Evolutionary conservation across 2,888 invertebrate genomes (phyloP), one percentile per base, ranked within the genome.

Genomic region (Pandemis cinnamomeana): DNA sequence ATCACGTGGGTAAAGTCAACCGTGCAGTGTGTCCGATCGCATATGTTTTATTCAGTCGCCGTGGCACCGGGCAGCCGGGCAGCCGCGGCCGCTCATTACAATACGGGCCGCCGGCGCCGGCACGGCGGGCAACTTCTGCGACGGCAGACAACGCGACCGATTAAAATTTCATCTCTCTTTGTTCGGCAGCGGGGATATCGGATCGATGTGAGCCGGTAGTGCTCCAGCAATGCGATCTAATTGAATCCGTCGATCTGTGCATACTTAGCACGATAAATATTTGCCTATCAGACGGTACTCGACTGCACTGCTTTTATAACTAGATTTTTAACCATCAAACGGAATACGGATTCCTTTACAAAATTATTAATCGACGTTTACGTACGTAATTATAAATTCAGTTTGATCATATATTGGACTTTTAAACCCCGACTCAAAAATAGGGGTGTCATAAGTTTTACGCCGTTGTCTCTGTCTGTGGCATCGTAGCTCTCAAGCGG

Each of bases 121-220:
- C 79, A 78, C 80, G 87, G 79, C 88, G 87, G 83, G 83, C 83
- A 88, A 87, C 88, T 90, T 89, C 88, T 82, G 82, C 85, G 85
- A 86, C 84, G 84, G 86, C 86, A 89, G 90, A 89, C 89, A 86
- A 87, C 87, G 86, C 87, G 87, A 88, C 88, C 91, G 89, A 93
- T 93, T 93, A 93, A 93, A 93, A 89, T 92, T 93, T 93, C 92
- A 93, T 91, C 86, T 87, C 90, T 89, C 90, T 90, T 91, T 91
- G 92, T 92, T 88, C 87, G 84, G 82, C 80, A 86, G 83, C 86
- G 86, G 85, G 87, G 89, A 89, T 89, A 89, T 85, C 87, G 84
- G 90, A 91, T 91, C 91, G 89, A 90, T 91, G 84, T 84, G 82
- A 83, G 80, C 84, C 83, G 85, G 87, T 91, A 89, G 89, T 89